Conservation (phyloP, 2,797 vertebrate genomes). For the Streptopelia turtur region DNA sequence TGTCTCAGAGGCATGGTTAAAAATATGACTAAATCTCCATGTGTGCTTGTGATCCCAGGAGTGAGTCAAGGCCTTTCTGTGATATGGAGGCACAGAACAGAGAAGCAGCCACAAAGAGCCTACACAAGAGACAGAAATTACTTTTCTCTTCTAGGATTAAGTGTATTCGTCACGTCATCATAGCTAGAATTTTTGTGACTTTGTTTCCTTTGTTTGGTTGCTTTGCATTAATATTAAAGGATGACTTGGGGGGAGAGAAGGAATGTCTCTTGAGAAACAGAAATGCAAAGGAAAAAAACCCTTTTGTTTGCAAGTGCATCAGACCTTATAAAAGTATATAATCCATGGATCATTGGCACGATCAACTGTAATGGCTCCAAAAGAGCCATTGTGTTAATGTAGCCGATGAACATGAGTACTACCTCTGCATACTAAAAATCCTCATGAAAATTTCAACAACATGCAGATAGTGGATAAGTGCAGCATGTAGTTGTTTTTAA, state of each 20-base stretch:
- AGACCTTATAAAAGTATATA: constrained; percentile 75
- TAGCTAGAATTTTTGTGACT: constrained; percentile 11
- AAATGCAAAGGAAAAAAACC: constrained; percentile 52
- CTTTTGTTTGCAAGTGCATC: constrained; percentile 76
- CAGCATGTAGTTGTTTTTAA: constrained; percentile 57
- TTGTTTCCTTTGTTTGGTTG: constrained; percentile 40
- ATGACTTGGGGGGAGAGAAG: not conserved
- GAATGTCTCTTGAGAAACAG: constrained; percentile 61
- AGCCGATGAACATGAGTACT: constrained; percentile 52
- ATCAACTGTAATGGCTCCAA: constrained; percentile 71
- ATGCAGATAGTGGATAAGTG: constrained; percentile 34
- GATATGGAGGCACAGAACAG: not conserved
- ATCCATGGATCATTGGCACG: constrained; percentile 73
- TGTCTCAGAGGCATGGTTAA: not conserved
- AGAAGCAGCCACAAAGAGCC: not conserved
- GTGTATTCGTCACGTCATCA: constrained; percentile 30
- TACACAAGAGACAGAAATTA: constrained; percentile 12
- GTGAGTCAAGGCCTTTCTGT: not conserved
- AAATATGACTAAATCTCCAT: not conserved
- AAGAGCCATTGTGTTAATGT: constrained; percentile 77
- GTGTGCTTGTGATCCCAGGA: not conserved
- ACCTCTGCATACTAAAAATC: constrained; percentile 70
- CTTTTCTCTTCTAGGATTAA: constrained; percentile 9
- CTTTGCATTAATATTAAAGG: constrained; percentile 64
- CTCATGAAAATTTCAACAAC: constrained; percentile 69